Evolutionary conservation across 92 coral and sea anemone genomes (phyloP), one percentile per base, ranked within the genome.

Genomic region (Epizoanthus illoricatus): DNA sequence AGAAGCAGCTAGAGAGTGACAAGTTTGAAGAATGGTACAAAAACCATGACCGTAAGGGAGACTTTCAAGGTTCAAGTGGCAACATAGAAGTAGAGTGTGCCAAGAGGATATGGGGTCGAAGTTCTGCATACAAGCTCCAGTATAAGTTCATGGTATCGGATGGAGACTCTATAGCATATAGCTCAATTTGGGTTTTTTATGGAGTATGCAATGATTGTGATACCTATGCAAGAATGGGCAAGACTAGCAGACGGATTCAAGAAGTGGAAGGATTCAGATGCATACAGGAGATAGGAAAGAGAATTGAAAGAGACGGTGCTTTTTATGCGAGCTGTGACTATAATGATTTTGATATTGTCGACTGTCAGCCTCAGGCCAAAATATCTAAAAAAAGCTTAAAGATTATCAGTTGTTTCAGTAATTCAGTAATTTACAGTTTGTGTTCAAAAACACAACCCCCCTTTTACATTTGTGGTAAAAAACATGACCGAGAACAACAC

Each of bases 41-140:
- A 41, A 36, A 45, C 19, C 33, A 61, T 36, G 24, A 73, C 68
- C 58, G 54, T 75, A 57, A 28, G 69, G 81, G 81, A 57, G 60
- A 71, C 64, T 88, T 64, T 75, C 55, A 74, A 39, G 88, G 88
- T 8, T 80, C 89, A 24, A 88, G 86, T 69, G 74, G 83, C 18
- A 83, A 84, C 74, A 88, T 88, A 89, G 89, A 88, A 59, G 71
- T 67, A 68, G 91, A 81, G 63, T 80, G 67, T 42, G 89, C 92
- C 17, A 89, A 85, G 81, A 40, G 69, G 76, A 15, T 85, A 71
- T 81, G 89, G 87, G 87, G 85, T 33, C 33, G 87, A 76, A 84
- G 83, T 63, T 39, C 43, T 36, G 84, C 67, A 40, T 24, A 61
- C 73, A 36, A 59, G 57, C 36, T 89, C 10, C 17, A 75, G 63